phyloP scores from a whole-genome alignment of 2,888 invertebrate species.

The Stegophylla sp. region DNA sequence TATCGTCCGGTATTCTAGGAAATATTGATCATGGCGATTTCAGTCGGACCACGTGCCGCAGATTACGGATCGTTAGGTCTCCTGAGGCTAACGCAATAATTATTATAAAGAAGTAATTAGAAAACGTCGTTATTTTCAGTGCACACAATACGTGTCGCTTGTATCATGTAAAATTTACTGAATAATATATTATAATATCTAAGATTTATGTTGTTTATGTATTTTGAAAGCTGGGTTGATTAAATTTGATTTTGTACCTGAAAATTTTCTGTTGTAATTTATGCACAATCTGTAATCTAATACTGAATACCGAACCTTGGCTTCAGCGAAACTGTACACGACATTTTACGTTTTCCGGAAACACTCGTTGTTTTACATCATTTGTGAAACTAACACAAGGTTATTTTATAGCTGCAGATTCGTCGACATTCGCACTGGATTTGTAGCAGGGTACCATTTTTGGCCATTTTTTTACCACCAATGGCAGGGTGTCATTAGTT shows the following conservation, averaged over 20 bases:
- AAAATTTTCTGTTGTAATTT: neutral
- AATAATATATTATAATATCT: neutral
- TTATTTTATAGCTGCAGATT: neutral
- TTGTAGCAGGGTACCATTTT: neutral
- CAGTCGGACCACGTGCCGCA: neutral
- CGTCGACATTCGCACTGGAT: neutral
- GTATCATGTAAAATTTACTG: neutral
- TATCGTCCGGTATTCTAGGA: neutral
- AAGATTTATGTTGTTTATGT: neutral
- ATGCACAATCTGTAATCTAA: constrained; percentile 3
- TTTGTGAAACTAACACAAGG: neutral
- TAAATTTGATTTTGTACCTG: neutral
- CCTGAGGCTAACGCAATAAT: neutral
- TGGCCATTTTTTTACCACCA: no score
- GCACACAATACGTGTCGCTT: neutral
- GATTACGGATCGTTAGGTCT: neutral
- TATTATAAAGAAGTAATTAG: neutral
- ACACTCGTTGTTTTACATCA: neutral
- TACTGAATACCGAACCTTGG: neutral
- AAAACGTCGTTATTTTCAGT: neutral
- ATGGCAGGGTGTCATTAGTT: neutral
- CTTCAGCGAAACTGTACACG: neutral
- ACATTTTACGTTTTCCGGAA: constrained; percentile 1
- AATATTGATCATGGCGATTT: neutral
- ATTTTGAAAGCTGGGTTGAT: neutral